Evolutionary conservation across 2,113 vertebrate species (phyloP), one percentile per base, ranked within the genome.

Genomic region (Chiloscyllium plagiosum): DNA sequence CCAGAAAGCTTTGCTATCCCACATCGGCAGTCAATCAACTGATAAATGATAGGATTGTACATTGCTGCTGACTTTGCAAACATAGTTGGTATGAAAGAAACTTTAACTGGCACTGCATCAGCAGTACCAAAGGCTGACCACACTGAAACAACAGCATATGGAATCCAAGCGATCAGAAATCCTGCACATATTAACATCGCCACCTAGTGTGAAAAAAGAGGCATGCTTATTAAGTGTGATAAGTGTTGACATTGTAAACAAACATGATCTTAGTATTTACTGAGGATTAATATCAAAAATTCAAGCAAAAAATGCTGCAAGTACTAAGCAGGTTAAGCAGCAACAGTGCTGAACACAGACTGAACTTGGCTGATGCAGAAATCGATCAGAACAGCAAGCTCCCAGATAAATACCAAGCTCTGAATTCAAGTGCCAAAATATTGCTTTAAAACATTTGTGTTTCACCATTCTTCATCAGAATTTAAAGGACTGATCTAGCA

Each of bases 1-100:
- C 96, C 96, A 1, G 24, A 95, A 47, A 72, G 19, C 15, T 5
- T 95, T 50, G 10, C 15, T 3, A 72, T 50, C 37, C 24, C 96
- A 72, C 97, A 97, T 96, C 97, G 98, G 96, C 98, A 98, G 13
- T 98, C 97, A 1, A 99, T 98, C 52, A 99, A 97, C 97, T 99
- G 99, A 97, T 99, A 99, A 96, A 99, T 99, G 96, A 99, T 98
- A 2, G 99, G 99, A 97, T 99, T 99, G 97, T 99, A 99, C 99
- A 99, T 98, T 29, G 99, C 98, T 12, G 99, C 98, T 2, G 99
- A 99, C 96, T 99, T 99, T 66, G 99, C 99, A 26, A 99, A 98
- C 89, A 99, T 96, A 0, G 99, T 99, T 15, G 99, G 99, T 50
- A 99, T 94, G 96, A 99, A 98, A 0, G 99, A 99, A 72, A 98